Conservation (phyloP, 2,113 vertebrate species). For the Catagonus wagneri region DNA sequence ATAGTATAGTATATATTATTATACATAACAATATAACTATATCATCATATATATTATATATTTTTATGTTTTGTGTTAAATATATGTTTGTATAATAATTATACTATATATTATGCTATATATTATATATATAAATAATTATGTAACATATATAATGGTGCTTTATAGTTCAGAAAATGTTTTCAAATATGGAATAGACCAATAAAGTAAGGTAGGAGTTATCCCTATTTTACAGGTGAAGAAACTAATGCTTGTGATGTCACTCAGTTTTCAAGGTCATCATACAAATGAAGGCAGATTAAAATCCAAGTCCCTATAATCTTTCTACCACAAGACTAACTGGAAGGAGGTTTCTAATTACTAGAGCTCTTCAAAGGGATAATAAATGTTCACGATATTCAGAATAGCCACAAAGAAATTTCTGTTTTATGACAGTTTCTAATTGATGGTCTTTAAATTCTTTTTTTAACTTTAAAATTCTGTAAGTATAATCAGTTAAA, state of each 20-base stretch:
- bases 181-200: not conserved
- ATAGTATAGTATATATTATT: too few relatives aligned
- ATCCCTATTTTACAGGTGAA: not conserved
- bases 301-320: not conserved
- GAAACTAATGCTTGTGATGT: not conserved
- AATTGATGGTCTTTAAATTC: not conserved
- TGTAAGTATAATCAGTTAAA: not conserved
- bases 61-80: slow-evolving; percentile 4
- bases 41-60: too few relatives aligned
- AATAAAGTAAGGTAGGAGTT: not conserved
- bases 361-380: not conserved
- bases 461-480: not conserved
- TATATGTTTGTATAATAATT: not conserved
- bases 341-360: not conserved
- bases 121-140: not conserved
- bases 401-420: not conserved
- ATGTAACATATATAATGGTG: not conserved
- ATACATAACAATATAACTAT: too few relatives aligned
- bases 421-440: not conserved
- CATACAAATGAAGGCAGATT: not conserved
- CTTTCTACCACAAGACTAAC: not conserved
- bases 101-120: not conserved
- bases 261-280: slow-evolving; percentile 11
- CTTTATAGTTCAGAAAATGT: not conserved
- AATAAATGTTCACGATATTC: not conserved